Conservation (phyloP, 2,113 vertebrate species). For the Microcebus lehilahytsara region DNA sequence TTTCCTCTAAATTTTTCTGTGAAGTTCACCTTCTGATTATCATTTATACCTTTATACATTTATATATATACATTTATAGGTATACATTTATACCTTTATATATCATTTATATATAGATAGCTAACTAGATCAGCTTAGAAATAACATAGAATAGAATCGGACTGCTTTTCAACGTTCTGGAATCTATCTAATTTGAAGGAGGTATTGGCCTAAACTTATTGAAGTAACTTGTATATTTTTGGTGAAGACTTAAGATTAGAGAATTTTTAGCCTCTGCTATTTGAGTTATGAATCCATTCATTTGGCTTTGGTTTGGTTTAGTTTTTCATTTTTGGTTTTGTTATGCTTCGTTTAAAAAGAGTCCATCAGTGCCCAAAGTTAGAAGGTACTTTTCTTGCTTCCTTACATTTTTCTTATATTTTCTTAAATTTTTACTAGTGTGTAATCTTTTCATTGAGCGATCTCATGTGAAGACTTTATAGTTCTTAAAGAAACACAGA, state of each 20-base stretch:
- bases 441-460: not conserved
- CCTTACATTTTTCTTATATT: not conserved
- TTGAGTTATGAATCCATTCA: not conserved
- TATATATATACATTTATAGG: too few relatives aligned
- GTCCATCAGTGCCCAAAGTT: not conserved
- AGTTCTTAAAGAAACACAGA: not conserved
- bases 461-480: not conserved
- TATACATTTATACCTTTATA: too few relatives aligned
- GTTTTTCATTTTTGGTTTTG: not conserved
- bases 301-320: not conserved
- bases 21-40: not conserved
- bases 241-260: not conserved
- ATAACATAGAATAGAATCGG: conserved; percentile 3
- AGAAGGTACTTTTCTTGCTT: not conserved
- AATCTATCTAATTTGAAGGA: not conserved
- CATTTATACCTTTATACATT: not conserved
- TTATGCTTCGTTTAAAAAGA: not conserved
- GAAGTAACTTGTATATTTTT: not conserved
- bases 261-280: not conserved
- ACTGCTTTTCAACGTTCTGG: not conserved
- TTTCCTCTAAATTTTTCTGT: not conserved
- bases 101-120: not conserved
- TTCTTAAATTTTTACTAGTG: not conserved
- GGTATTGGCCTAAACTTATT: not conserved
- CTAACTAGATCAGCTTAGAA: not conserved